Evolutionary conservation across 2,113 vertebrate genomes (phyloP).

Genomic region (Probosciger aterrimus): DNA sequence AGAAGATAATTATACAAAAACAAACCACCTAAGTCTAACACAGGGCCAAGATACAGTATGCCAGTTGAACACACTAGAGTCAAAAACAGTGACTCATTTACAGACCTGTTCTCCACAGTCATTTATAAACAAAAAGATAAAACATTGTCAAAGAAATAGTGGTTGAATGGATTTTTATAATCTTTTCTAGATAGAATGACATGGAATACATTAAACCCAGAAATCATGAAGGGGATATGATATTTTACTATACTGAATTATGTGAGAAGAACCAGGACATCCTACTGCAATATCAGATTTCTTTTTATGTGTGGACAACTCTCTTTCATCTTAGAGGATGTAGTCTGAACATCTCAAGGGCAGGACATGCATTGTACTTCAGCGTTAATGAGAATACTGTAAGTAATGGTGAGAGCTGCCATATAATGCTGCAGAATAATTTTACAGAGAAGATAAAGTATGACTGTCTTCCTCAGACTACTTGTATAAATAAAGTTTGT

Average conservation of each 20-base stretch:
- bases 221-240: background rate
- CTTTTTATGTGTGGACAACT: slow-evolving; percentile 2
- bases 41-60: background rate
- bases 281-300: slow-evolving; percentile 8
- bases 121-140: slow-evolving; percentile 42
- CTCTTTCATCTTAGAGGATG: background rate
- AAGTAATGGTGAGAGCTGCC: slow-evolving; percentile 24
- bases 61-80: background rate
- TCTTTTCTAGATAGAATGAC: background rate
- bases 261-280: slow-evolving; percentile 38
- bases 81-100: slow-evolving; percentile 34
- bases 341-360: slow-evolving; percentile 37
- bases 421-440: slow-evolving; percentile 21
- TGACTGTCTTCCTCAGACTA: background rate
- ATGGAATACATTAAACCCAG: slow-evolving; percentile 38
- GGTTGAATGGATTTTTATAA: slow-evolving; percentile 49
- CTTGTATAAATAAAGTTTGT: background rate
- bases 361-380: background rate
- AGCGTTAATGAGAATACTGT: slow-evolving; percentile 3
- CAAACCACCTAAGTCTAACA: background rate
- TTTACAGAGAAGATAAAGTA: slow-evolving; percentile 21
- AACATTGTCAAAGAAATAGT: slow-evolving; percentile 37
- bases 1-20: background rate
- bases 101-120: background rate
- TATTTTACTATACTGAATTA: slow-evolving; percentile 37